Evolutionary conservation across 2,113 vertebrate genomes (phyloP), one percentile per base, ranked within the genome.

Genomic region (Scartelaos histophorus): DNA sequence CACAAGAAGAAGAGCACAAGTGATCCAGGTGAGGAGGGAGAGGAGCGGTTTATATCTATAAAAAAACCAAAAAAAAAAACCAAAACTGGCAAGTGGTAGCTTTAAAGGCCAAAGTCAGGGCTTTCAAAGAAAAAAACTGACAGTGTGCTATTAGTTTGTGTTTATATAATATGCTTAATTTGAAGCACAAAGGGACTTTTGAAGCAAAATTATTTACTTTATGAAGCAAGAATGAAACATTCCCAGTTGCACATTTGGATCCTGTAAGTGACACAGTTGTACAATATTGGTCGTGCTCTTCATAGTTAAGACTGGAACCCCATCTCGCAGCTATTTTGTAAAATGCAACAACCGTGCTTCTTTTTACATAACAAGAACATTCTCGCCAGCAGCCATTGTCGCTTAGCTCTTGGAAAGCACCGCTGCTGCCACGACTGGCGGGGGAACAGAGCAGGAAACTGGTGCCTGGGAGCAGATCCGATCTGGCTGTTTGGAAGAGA

Each of bases 401-500:
- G 78, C 73, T 86, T 82, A 81, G 86, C 86, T 88, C 86, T 88
- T 87, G 83, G 86, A 91, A 88, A 88, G 86, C 73, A 21, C 69
- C 43, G 78, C 80, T 5, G 25, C 72, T 46, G 80, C 19, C 11
- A 86, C 80, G 82, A 85, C 62, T 57, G 67, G 78, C 75, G 69
- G 76, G 82, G 85, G 86, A 83, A 83, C 78, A 24, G 77, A 81
- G 84, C 75, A 88, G 85, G 83, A 77, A 62, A 67, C 80, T 34
- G 83, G 76, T 83, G 82, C 83, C 87, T 84, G 84, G 70, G 82
- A 91, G 90, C 85, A 84, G 81, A 86, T 89, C 82, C 22, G 83
- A 87, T 86, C 79, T 80, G 88, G 84, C 84, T 90, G 88, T 89
- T 91, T 87, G 84, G 80, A 90, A 72, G 79, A 79, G 78, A 73